A percentile compares a stretch with the other conserved stretches of the same genome.
Conservation (phyloP, 1,140 invertebrate genomes). For the Drosophila tristis region DNA sequence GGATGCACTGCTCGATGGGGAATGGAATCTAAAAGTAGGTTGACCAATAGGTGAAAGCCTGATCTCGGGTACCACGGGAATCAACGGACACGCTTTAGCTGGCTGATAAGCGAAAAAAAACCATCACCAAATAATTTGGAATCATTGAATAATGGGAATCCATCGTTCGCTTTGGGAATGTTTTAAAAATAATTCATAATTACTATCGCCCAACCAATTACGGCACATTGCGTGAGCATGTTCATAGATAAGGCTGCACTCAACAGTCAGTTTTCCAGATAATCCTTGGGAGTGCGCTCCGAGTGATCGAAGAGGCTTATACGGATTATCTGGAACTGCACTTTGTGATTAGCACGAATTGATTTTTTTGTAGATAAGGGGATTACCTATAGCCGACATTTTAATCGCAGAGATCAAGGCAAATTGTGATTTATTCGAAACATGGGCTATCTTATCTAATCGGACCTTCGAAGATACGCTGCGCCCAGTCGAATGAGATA, state of each 20-base stretch:
- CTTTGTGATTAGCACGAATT: conserved; percentile 18
- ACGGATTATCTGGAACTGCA: conserved; percentile 19
- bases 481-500: conserved; percentile 16
- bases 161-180: conserved; percentile 16
- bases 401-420: conserved; percentile 39
- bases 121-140: neutral
- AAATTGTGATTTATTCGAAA: conserved; percentile 42
- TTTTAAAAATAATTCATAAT: conserved; percentile 45
- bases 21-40: conserved; percentile 8
- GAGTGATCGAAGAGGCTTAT: conserved; percentile 24
- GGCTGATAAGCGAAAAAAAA: conserved; percentile 27
- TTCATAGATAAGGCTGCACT: conserved; percentile 36
- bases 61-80: conserved; percentile 16
- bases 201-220: conserved; percentile 3
- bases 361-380: conserved; percentile 40
- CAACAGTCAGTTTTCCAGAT: conserved; percentile 15
- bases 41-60: conserved; percentile 31
- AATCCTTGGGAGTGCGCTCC: conserved; percentile 17
- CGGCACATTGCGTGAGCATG: conserved; percentile 8
- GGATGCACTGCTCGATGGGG: neutral
- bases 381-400: conserved; percentile 19
- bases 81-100: conserved; percentile 20
- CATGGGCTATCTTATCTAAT: conserved; percentile 30
- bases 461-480: conserved; percentile 10
- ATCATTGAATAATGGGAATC: neutral